Evolutionary conservation across 2,113 vertebrate species (phyloP).

Genomic region (Crotalus horridus): DNA sequence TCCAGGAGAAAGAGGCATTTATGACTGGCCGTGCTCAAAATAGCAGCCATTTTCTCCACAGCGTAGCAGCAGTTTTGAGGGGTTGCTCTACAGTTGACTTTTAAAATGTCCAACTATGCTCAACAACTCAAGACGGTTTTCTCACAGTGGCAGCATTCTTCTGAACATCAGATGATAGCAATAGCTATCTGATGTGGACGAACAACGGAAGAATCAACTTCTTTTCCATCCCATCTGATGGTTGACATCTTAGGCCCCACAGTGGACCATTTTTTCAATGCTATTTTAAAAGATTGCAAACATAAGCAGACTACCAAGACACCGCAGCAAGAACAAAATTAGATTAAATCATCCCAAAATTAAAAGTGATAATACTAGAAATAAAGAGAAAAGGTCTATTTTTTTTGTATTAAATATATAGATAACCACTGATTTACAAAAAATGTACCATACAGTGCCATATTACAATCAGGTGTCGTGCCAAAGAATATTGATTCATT

Average conservation of each 20-base stretch:
- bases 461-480: neutral
- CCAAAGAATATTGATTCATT: neutral
- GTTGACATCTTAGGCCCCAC: neutral
- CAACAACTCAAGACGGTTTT: neutral
- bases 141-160: neutral
- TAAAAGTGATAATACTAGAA: neutral
- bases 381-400: neutral
- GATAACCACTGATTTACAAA: neutral
- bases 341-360: neutral
- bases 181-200: too few relatives aligned
- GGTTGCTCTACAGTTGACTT: neutral
- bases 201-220: neutral
- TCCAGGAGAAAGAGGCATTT: neutral
- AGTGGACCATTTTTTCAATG: neutral
- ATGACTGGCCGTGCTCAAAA: neutral
- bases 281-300: neutral
- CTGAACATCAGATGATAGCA: neutral
- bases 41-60: neutral
- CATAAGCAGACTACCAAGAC: neutral
- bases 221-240: neutral
- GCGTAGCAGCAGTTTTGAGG: neutral
- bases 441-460: neutral
- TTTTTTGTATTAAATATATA: neutral
- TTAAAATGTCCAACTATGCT: neutral
- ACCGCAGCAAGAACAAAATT: neutral